Conservation (phyloP, 2,113 vertebrate species). For the Lagopus muta region DNA sequence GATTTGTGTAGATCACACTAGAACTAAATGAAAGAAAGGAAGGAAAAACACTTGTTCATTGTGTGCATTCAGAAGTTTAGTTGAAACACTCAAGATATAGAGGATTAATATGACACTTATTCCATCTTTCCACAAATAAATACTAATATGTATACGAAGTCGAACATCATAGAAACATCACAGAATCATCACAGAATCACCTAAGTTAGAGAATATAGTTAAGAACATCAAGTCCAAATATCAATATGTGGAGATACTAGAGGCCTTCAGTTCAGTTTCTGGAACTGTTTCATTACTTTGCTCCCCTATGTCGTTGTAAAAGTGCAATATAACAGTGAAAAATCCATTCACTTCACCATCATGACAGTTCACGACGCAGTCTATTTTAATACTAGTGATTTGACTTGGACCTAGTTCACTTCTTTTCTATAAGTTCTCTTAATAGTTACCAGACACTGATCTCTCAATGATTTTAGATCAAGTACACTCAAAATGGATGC, state of each 20-base stretch:
- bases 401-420: neutral
- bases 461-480: neutral
- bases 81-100: neutral
- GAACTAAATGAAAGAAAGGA: neutral
- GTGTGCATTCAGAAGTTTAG: neutral
- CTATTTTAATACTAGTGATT: neutral
- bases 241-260: neutral
- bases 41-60: neutral
- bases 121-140: constrained; percentile 1
- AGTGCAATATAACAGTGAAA: neutral
- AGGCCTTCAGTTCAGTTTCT: neutral
- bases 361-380: fast-evolving
- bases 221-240: neutral
- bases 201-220: neutral
- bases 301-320: neutral
- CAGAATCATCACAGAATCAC: neutral
- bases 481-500: neutral
- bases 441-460: neutral
- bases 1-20: constrained; percentile 8
- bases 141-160: neutral
- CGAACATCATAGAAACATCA: neutral
- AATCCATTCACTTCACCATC: neutral
- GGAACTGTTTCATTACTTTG: neutral
- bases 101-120: too few relatives aligned
- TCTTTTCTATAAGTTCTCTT: neutral